Evolutionary conservation across 2,113 vertebrate genomes (phyloP).

Genomic region (Ophiodon elongatus): DNA sequence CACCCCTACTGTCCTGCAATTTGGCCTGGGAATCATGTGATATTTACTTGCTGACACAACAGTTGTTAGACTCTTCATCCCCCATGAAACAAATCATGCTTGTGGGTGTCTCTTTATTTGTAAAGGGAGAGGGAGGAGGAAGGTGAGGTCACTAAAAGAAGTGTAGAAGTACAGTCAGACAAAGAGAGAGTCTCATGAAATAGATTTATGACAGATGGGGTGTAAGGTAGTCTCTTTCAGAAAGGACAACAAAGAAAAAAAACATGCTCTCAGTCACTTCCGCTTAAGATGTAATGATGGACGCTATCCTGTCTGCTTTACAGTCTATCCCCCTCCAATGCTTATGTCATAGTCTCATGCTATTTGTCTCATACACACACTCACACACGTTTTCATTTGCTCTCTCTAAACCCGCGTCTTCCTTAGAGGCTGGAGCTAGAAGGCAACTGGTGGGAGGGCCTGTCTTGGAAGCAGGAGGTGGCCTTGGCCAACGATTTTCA

Average conservation of each 20-base stretch:
- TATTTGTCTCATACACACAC: conserved; percentile 25
- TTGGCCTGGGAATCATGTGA: conserved; percentile 44
- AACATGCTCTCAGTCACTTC: conserved; percentile 72
- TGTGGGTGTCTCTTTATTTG: conserved; percentile 47
- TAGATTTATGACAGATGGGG: conserved; percentile 50
- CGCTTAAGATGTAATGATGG: conserved; percentile 39
- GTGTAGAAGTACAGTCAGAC: conserved; percentile 58
- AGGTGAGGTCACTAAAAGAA: conserved; percentile 58
- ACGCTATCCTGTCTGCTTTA: conserved; percentile 49
- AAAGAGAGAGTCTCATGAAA: conserved; percentile 68
- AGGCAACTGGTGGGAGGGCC: conserved; percentile 82
- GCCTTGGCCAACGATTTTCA: conserved; percentile 53
- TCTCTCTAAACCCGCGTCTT: conserved; percentile 58
- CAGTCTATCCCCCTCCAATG: conserved; percentile 34
- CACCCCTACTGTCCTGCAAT: conserved; percentile 31
- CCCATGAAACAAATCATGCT: conserved; percentile 75
- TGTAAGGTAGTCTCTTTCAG: conserved; percentile 57
- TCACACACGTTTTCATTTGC: conserved; percentile 40
- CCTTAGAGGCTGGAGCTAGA: conserved; percentile 72
- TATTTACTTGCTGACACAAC: conserved; percentile 29
- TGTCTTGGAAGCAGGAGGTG: conserved; percentile 65
- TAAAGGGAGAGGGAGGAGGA: conserved; percentile 22
- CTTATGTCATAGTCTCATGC: conserved; percentile 57
- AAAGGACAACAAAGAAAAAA: conserved; percentile 53
- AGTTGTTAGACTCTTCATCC: conserved; percentile 32